Conservation (phyloP, 2,888 invertebrate species). For the Automeris io region DNA sequence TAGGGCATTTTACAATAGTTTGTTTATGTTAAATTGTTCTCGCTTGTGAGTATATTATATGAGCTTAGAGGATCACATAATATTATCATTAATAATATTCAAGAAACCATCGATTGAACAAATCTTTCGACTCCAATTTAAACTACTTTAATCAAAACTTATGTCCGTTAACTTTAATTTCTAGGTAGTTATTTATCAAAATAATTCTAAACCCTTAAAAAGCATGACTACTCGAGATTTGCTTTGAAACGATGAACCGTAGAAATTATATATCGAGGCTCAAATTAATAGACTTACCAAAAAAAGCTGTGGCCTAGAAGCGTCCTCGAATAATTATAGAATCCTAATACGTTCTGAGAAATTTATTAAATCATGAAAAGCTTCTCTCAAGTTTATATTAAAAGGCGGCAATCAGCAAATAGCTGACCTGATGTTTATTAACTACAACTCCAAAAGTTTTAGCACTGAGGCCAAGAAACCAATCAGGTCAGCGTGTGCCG, state of each 20-base stretch:
- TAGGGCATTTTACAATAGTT: constrained; percentile 9
- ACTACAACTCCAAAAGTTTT: no score
- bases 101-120: no score
- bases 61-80: no score
- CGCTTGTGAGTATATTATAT: no score
- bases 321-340: constrained; percentile 36
- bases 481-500: no score
- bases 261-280: constrained; percentile 31
- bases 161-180: constrained; percentile 11
- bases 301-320: constrained; percentile 19
- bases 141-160: no score
- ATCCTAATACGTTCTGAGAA: constrained; percentile 15
- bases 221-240: constrained; percentile 17
- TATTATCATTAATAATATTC: no score
- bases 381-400: constrained; percentile 15
- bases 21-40: no score
- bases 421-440: no score
- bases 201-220: constrained; percentile 16
- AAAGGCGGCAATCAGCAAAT: constrained; percentile 29
- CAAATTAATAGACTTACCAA: constrained; percentile 34
- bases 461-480: no score
- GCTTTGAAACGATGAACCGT: constrained; percentile 21
- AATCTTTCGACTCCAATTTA: no score
- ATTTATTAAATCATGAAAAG: constrained; percentile 19
- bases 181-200: constrained; percentile 7